These are phyloP conservation scores for Tetropium fuscum DNA, from an alignment of 2,888 invertebrate species.

Conservation along the genomic window DNA sequence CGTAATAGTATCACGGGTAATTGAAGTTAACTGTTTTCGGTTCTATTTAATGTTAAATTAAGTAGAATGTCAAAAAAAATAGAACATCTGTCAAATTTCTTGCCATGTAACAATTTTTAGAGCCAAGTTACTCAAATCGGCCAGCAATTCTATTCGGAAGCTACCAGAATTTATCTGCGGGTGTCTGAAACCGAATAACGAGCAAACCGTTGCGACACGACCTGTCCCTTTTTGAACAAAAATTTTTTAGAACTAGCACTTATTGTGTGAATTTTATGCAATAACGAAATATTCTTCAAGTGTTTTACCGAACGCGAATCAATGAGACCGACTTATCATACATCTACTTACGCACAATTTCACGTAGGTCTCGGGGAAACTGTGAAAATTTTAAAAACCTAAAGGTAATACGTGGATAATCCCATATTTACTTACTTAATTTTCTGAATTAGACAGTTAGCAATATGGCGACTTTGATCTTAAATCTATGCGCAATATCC, in stretches of 20 bases:
- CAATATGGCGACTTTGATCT: conserved; percentile 66
- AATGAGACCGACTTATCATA: conserved; percentile 33
- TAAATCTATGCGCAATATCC: conserved; percentile 55
- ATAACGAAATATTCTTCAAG: conserved; percentile 51
- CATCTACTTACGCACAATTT: conserved; percentile 56
- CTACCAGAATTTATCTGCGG: conserved; percentile 14
- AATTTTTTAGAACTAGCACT: conserved; percentile 50
- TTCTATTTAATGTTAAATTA: conserved; percentile 34
- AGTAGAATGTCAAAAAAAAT: conserved; percentile 59
- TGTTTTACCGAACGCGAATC: conserved; percentile 34
- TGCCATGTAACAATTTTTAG: conserved; percentile 46
- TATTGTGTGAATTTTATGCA: conserved; percentile 60
- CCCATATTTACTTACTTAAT: conserved; percentile 66
- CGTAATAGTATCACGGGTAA: conserved; percentile 29
- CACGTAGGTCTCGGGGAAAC: conserved; percentile 41
- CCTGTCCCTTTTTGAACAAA: conserved; percentile 45
- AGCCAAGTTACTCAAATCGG: conserved; percentile 15
- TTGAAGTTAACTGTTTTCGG: conserved; percentile 45
- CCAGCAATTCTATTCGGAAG: conserved; percentile 8
- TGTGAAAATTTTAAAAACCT: conserved; percentile 41
- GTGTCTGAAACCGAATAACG: conserved; percentile 12
- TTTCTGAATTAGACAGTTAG: conserved; percentile 65
- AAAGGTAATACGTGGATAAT: conserved; percentile 51
- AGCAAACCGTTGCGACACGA: conserved; percentile 38
- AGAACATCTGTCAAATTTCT: conserved; percentile 64